These are phyloP conservation scores for Caerostris extrusa DNA, from an alignment of 1,140 invertebrate species.

Conservation along the genomic window DNA sequence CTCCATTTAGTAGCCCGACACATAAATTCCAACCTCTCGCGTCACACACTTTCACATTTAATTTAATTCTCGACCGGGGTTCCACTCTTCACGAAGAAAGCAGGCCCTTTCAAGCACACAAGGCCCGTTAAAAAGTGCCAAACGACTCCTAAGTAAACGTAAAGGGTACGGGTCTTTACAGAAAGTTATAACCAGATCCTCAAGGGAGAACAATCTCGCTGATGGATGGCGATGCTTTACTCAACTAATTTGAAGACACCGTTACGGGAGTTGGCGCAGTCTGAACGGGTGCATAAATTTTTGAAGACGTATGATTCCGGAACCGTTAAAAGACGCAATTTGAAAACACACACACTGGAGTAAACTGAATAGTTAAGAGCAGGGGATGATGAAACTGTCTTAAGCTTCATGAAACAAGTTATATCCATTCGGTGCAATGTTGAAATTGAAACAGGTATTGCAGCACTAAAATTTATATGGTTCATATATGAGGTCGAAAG, in stretches of 20 bases:
- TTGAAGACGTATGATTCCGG: background rate
- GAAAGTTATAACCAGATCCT: background rate
- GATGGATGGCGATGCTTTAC: slow-evolving; percentile 1
- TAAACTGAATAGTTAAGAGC: too few relatives aligned
- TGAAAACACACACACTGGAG: background rate
- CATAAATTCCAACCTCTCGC: background rate
- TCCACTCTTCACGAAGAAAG: background rate
- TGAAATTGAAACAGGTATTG: too few relatives aligned
- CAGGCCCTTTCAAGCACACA: background rate
- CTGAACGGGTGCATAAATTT: slow-evolving; percentile 26
- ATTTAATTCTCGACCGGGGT: background rate
- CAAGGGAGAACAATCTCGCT: background rate
- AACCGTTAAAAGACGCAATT: background rate
- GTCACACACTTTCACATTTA: background rate
- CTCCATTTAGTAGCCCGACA: background rate
- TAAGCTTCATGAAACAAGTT: background rate
- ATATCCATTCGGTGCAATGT: background rate
- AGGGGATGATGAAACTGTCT: background rate
- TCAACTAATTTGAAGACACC: slow-evolving; percentile 21
- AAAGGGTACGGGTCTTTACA: slow-evolving; percentile 20
- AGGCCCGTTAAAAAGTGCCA: background rate
- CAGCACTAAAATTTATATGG: too few relatives aligned
- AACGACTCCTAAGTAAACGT: background rate
- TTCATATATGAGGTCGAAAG: too few relatives aligned
- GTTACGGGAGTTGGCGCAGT: background rate